Evolutionary conservation across 1,140 invertebrate species (phyloP), one percentile per base, ranked within the genome.

Genomic region (Hesperophylax magnus): DNA sequence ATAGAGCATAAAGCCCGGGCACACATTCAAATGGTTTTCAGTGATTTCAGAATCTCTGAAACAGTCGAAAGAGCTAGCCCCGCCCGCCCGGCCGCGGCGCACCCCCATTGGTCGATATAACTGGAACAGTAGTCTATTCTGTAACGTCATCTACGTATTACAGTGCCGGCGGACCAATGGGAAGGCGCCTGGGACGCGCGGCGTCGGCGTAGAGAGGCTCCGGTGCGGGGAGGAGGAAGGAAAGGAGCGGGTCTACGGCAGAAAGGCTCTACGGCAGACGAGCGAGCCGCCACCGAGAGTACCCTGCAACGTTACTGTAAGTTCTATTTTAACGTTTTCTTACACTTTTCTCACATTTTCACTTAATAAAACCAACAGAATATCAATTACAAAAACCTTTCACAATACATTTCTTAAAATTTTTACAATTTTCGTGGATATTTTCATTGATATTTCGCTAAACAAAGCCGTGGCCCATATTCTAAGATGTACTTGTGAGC

Each of bases 1-100:
- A 78, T 78, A 78, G n/a, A 54, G 39, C 34, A 78, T 78, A 78
- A 63, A 65, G 76, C 58, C 53, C 52, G 61, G 77, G 71, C 34
- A 79, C 71, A 79, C 81, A 82, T 82, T 79, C 81, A 82, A 79
- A 82, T 83, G 78, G 74, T 76, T 80, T 78, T 72, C 74, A 81
- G 67, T 75, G 63, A 81, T 80, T 82, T 82, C 72, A 79, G 34
- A 69, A 47, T 80, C 79, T 67, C 81, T 82, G 81, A 80, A 82
- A 82, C 78, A 67, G 81, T 76, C n/a, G 78, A 80, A 79, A 82
- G 52, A 78, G 69, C 63, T 20, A 80, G 78, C 78, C n/a, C 78
- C 77, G 14, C 78, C 81, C 81, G 22, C 54, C 17, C n/a, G 31
- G 18, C 17, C 17, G 0, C 63, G 56, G 69, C 34, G 61, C 27